These are phyloP conservation scores for Phalacrocorax aristotelis DNA, from an alignment of 2,113 vertebrate species.

Conservation along the genomic window DNA sequence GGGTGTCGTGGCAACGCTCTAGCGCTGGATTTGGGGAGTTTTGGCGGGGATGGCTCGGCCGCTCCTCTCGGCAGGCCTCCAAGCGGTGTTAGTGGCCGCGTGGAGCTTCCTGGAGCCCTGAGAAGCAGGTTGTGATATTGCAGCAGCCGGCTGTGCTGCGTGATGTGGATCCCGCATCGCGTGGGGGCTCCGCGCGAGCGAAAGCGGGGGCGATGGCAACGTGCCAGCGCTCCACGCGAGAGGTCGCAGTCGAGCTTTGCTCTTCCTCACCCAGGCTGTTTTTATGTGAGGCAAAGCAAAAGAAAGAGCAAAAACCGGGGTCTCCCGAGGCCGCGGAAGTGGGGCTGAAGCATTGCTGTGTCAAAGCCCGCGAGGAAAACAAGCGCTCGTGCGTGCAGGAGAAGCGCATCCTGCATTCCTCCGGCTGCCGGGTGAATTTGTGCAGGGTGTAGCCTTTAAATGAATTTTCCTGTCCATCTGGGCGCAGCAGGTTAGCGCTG, in stretches of 20 bases:
- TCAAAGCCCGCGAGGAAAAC: background rate
- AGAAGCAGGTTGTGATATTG: background rate
- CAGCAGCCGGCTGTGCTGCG: background rate
- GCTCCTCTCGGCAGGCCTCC: rapidly evolving
- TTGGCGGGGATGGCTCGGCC: background rate
- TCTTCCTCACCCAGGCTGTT: background rate
- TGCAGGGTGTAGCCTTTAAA: background rate
- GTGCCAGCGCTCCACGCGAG: rapidly evolving
- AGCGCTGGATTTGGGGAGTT: background rate
- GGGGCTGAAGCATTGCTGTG: background rate
- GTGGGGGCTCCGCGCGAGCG: rapidly evolving
- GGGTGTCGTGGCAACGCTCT: rapidly evolving
- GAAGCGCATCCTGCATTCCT: background rate
- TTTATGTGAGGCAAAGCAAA: background rate
- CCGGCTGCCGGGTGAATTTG: background rate
- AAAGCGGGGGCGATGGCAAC: rapidly evolving
- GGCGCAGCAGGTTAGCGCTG: background rate
- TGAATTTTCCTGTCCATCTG: background rate
- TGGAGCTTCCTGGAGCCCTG: background rate
- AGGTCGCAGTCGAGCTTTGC: background rate
- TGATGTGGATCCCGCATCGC: rapidly evolving
- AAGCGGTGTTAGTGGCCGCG: rapidly evolving
- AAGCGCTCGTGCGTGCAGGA: rapidly evolving
- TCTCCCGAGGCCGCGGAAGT: background rate
- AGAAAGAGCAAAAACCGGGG: background rate